Base-by-base conservation (phyloP, 1,140 invertebrate genomes). In the Caenorhabditis remanei region DNA sequence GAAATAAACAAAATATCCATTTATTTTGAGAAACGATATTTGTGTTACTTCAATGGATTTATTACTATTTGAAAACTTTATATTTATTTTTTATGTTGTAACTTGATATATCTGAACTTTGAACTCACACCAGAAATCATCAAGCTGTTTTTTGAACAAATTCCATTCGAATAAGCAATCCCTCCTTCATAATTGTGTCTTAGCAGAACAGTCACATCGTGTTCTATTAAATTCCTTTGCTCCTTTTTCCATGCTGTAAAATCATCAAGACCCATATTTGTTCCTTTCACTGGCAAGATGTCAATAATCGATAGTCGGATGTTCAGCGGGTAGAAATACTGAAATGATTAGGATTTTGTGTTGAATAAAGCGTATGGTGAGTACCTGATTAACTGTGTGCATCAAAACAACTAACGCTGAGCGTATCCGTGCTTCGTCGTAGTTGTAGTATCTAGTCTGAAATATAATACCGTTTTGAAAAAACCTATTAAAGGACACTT, bases 131-230 rank as follows among this genome's bases (percentile, higher is more conserved):
- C 87, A 56, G 53, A 85, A 55, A 88, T 55, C 55, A 65, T 75
- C 14, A 85, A 58, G 79, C 43, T 75, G 7, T 61, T 75, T 1
- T 55, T 85, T 41, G 56, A 71, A 48, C 87, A 88, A 13, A 82
- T 53, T 40, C 87, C 87, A 50, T 83, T 82, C 2, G 86, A 85
- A 85, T 85, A 88, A 9, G 87, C 87, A 14, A 88, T 85, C 16
- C 87, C 87, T 79, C 87, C 87, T 53, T 85, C 87, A 79, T 84
- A 88, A n/a, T 75, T 67, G n/a, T 85, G 67, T 24, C 67, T 48
- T 0, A 88, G 7, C 16, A 88, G 46, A 7, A 88, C 83, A 14
- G 87, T 84, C 5, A 88, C 21, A 50, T 88, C 87, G 32, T 88
- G 87, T 14, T 88, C 63, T 40, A 88, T 63, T 11, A 43, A 48